A percentile compares a stretch with the other conserved stretches of the same genome.
Conservation (phyloP, 92 coral and sea anemone species). For the Porites cylindrica region DNA sequence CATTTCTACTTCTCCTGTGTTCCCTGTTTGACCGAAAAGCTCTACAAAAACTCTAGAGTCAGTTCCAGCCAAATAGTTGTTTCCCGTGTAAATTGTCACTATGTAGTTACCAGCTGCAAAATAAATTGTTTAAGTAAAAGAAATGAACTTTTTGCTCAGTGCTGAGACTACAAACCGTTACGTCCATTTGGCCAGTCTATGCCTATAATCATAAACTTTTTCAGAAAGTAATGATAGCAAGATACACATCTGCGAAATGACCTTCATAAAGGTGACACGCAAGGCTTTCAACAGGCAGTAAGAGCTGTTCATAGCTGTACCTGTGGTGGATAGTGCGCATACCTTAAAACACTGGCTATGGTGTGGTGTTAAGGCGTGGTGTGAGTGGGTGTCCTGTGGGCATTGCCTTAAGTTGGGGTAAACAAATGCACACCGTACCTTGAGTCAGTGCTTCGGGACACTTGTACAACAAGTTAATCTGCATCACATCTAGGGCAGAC, state of each 20-base stretch:
- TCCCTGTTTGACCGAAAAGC: constrained; percentile 50
- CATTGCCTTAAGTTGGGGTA: neutral
- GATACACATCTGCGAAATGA: too few relatives aligned
- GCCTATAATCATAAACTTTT: too few relatives aligned
- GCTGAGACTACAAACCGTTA: too few relatives aligned
- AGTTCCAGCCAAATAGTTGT: constrained; percentile 68
- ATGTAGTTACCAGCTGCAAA: constrained; percentile 68
- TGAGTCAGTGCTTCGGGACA: constrained; percentile 73
- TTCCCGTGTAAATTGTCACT: constrained; percentile 72
- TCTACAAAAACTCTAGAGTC: constrained; percentile 78
- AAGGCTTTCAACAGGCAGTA: too few relatives aligned
- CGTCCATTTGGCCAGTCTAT: too few relatives aligned
- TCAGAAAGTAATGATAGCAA: too few relatives aligned
- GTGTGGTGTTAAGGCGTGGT: too few relatives aligned
- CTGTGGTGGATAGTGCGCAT: too few relatives aligned
- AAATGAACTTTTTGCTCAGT: constrained; percentile 1
- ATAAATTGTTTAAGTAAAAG: neutral
- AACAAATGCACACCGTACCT: constrained; percentile 31
- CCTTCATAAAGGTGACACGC: too few relatives aligned
- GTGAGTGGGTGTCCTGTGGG: neutral
- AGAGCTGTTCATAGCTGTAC: too few relatives aligned
- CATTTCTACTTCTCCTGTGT: constrained; percentile 82
- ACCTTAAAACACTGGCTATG: too few relatives aligned
- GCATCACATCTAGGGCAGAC: constrained; percentile 84
- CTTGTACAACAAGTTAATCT: constrained; percentile 78